A percentile compares a stretch with the other conserved stretches of the same genome.
These are phyloP conservation scores for Rhopalosiphum padi DNA, from an alignment of 1,140 invertebrate species.

Conservation along the genomic window DNA sequence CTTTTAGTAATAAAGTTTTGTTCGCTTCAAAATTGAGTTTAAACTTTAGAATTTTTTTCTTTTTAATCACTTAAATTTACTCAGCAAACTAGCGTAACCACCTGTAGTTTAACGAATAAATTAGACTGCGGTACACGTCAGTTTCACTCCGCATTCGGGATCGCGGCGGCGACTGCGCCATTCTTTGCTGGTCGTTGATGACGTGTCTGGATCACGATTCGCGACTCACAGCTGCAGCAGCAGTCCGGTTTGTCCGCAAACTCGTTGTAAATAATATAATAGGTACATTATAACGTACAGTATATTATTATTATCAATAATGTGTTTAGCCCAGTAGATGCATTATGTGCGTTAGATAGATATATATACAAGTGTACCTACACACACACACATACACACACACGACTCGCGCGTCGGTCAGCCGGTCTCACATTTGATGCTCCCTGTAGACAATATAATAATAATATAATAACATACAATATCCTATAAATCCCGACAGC, in stretches of 20 bases:
- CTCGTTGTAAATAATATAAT: slow-evolving; percentile 4
- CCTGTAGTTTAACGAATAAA: not conserved
- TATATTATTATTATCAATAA: slow-evolving; percentile 20
- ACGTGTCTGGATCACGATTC: not conserved
- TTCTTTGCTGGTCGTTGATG: not conserved
- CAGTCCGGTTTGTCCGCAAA: not conserved
- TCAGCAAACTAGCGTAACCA: not conserved
- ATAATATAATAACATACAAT: not conserved
- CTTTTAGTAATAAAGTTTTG: not conserved
- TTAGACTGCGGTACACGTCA: not conserved
- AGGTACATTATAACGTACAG: not conserved
- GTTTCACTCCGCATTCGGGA: not conserved
- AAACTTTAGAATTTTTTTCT: not conserved
- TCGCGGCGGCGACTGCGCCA: not conserved
- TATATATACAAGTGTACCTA: not conserved
- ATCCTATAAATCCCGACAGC: slow-evolving; percentile 18
- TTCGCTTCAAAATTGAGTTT: not conserved
- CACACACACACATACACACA: not conserved
- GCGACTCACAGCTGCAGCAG: not conserved
- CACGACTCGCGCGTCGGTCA: not conserved
- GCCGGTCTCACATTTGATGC: not conserved
- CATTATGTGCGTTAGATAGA: no score
- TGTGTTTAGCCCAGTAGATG: not conserved
- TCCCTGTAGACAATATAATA: slow-evolving; percentile 1
- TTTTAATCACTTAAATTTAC: not conserved